phyloP scores from a whole-genome alignment of 2,113 vertebrate genomes.

The Bos indicus region DNA sequence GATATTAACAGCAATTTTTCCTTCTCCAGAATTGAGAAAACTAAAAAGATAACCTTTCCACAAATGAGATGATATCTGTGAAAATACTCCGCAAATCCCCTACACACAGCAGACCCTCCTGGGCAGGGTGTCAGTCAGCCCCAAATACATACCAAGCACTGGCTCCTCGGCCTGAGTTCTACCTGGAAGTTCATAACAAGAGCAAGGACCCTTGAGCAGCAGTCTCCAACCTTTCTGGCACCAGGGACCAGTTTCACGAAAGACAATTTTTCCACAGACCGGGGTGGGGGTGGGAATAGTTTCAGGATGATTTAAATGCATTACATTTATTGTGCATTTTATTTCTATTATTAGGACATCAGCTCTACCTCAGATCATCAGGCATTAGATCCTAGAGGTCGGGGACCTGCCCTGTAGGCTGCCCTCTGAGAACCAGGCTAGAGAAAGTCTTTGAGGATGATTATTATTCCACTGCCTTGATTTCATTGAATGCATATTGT shows the following conservation, averaged over 20 bases:
- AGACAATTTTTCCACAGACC: not conserved
- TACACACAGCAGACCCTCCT: not conserved
- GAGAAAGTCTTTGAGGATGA: not conserved
- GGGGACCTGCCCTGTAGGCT: not conserved
- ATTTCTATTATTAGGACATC: not conserved
- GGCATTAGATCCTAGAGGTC: not conserved
- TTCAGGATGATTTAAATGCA: not conserved
- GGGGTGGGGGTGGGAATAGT: not conserved
- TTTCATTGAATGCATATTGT: not conserved
- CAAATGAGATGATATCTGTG: not conserved
- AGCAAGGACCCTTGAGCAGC: not conserved
- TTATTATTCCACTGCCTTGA: not conserved
- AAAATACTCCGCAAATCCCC: not conserved
- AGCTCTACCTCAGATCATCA: not conserved
- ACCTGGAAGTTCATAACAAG: not conserved
- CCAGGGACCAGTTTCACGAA: not conserved
- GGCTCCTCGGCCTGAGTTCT: not conserved
- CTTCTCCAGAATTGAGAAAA: not conserved
- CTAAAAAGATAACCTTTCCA: not conserved
- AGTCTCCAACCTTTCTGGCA: not conserved
- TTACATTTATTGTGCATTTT: not conserved
- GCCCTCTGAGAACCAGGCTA: not conserved
- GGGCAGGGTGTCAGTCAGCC: accelerated
- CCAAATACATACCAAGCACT: not conserved
- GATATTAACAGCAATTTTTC: not conserved